These are phyloP conservation scores for Dyspetes luteomarginatus DNA, from an alignment of 2,888 invertebrate species.

Conservation along the genomic window DNA sequence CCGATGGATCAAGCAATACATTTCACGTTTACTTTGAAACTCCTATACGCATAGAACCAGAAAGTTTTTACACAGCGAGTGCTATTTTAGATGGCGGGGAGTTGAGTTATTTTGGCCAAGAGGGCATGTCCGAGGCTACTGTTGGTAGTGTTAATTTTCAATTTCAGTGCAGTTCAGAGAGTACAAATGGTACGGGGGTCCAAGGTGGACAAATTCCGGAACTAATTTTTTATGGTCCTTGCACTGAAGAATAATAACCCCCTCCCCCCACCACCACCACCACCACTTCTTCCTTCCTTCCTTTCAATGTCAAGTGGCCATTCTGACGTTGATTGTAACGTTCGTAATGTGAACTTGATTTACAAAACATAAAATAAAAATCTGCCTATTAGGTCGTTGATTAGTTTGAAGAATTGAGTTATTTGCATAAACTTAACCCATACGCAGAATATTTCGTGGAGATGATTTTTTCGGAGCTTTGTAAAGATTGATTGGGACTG, in stretches of 20 bases:
- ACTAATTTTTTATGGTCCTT: constrained; percentile 96
- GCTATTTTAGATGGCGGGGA: constrained; percentile 97
- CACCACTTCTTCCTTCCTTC: neutral
- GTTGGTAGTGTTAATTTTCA: constrained; percentile 97
- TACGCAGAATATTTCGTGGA: too few relatives aligned
- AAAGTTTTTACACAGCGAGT: constrained; percentile 97
- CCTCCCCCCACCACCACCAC: too few relatives aligned
- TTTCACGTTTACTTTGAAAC: constrained; percentile 95
- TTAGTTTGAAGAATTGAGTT: constrained; percentile 38
- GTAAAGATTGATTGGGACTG: too few relatives aligned
- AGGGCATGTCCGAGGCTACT: constrained; percentile 97
- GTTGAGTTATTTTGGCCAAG: constrained; percentile 98
- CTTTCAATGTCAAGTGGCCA: neutral
- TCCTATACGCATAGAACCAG: constrained; percentile 95
- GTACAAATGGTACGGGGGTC: constrained; percentile 98
- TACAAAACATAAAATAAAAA: constrained; percentile 13
- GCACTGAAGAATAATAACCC: constrained; percentile 84
- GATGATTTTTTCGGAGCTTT: too few relatives aligned
- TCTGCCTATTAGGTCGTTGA: constrained; percentile 33
- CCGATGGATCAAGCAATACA: constrained; percentile 97
- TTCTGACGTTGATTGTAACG: constrained; percentile 32
- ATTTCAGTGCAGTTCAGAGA: constrained; percentile 98
- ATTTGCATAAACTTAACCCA: too few relatives aligned
- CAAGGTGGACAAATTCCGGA: constrained; percentile 99
- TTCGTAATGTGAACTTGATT: constrained; percentile 20